Evolutionary conservation across 2,888 invertebrate genomes (phyloP).

Genomic region (Agonopterix heracliana): DNA sequence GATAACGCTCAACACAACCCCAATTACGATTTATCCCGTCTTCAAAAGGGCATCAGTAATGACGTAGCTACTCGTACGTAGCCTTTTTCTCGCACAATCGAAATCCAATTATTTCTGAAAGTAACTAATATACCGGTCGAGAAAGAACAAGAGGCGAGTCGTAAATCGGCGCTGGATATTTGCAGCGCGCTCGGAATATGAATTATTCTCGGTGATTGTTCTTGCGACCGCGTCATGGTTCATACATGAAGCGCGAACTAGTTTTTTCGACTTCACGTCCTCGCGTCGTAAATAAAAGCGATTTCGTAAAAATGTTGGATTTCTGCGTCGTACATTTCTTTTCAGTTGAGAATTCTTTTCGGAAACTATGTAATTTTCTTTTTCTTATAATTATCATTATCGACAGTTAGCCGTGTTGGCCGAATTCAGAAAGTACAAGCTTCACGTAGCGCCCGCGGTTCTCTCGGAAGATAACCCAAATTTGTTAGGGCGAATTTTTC

Average conservation of each 20-base stretch:
- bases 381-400: constrained; percentile 53
- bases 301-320: constrained; percentile 54
- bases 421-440: constrained; percentile 44
- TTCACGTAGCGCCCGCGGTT: constrained; percentile 41
- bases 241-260: constrained; percentile 75
- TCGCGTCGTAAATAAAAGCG: constrained; percentile 51
- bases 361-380: constrained; percentile 37
- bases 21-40: constrained; percentile 68
- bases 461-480: constrained; percentile 56
- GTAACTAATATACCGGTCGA: constrained; percentile 65
- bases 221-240: constrained; percentile 71
- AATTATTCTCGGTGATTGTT: constrained; percentile 74
- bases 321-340: constrained; percentile 39
- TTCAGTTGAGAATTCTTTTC: constrained; percentile 23
- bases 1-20: constrained; percentile 56
- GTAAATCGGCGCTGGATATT: constrained; percentile 67
- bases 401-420: constrained; percentile 39
- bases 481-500: constrained; percentile 65
- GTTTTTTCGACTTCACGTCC: constrained; percentile 56
- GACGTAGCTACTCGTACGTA: constrained; percentile 41
- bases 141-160: constrained; percentile 54
- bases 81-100: constrained; percentile 66
- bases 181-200: constrained; percentile 73
- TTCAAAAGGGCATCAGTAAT: constrained; percentile 69
- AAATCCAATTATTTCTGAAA: constrained; percentile 73